phyloP scores from a whole-genome alignment of 2,113 vertebrate genomes.

The Tetraodon nigroviridis region DNA sequence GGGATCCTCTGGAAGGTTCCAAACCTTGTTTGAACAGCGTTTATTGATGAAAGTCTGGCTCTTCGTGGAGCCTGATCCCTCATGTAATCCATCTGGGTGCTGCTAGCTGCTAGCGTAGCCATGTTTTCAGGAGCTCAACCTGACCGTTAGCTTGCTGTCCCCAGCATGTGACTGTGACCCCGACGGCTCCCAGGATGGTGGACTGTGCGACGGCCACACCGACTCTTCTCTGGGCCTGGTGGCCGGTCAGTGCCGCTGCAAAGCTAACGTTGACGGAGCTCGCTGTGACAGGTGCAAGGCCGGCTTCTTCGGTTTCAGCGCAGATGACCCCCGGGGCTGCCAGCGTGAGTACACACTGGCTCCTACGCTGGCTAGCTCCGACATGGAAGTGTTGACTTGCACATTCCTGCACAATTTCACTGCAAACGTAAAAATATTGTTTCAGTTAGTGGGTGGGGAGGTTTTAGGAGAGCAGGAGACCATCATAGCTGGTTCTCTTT shows the following conservation, averaged over 20 bases:
- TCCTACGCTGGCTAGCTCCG: no score
- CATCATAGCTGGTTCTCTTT: neutral
- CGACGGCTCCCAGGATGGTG: conserved; percentile 82
- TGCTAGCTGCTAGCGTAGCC: neutral
- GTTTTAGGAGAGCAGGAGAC: no score
- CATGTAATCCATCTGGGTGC: no score
- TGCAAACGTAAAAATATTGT: neutral
- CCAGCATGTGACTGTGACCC: conserved; percentile 92
- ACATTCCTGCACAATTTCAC: neutral
- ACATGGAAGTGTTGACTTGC: no score
- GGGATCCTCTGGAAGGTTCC: no score
- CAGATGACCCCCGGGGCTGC: conserved; percentile 79
- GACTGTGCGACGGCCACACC: conserved; percentile 83
- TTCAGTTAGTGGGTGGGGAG: no score
- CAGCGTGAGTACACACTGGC: conserved; percentile 77
- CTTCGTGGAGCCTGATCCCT: no score
- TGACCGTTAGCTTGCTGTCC: neutral
- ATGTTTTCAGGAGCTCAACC: neutral
- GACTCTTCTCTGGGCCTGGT: conserved; percentile 76
- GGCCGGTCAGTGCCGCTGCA: conserved; percentile 89
- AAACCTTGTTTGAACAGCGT: no score
- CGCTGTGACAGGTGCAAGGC: conserved; percentile 86
- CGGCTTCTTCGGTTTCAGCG: conserved; percentile 84
- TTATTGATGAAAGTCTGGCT: no score
- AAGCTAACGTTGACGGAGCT: conserved; percentile 80